These are phyloP conservation scores for Bradypodion pumilum DNA, from an alignment of 2,797 vertebrate genomes.

Conservation along the genomic window DNA sequence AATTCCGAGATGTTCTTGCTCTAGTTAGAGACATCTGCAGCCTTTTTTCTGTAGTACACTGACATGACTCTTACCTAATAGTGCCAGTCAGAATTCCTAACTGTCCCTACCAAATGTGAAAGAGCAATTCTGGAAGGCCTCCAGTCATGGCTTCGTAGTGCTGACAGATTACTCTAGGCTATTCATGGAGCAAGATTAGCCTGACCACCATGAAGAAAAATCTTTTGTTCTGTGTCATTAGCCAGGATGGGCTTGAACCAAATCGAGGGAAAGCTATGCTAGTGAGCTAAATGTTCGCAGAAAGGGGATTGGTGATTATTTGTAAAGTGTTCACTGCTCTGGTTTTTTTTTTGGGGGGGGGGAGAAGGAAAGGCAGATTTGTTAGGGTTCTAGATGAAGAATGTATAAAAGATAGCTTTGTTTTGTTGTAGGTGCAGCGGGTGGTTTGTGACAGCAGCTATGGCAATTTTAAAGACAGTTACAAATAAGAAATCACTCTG, in stretches of 20 bases:
- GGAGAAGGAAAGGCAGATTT: slow-evolving; percentile 26
- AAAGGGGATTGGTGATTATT: slow-evolving; percentile 62
- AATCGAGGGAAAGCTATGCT: slow-evolving; percentile 59
- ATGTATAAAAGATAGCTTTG: slow-evolving; percentile 30
- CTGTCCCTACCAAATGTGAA: slow-evolving; percentile 72
- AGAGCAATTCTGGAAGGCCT: slow-evolving; percentile 74
- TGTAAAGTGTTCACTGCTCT: slow-evolving; percentile 48
- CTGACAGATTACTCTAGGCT: slow-evolving; percentile 75
- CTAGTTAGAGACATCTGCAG: slow-evolving; percentile 46
- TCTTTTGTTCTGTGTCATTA: slow-evolving; percentile 73
- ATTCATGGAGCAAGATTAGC: slow-evolving; percentile 74
- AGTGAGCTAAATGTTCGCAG: slow-evolving; percentile 59
- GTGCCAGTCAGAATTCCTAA: slow-evolving; percentile 77
- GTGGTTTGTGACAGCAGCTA: slow-evolving; percentile 34
- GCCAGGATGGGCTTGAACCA: slow-evolving; percentile 65
- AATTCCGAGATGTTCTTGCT: slow-evolving; percentile 57
- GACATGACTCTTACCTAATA: slow-evolving; percentile 68
- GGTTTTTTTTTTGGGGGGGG: neutral
- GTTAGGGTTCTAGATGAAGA: slow-evolving; percentile 62
- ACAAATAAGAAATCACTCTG: slow-evolving; percentile 19
- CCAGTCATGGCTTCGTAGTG: slow-evolving; percentile 74
- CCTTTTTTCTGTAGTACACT: slow-evolving; percentile 22
- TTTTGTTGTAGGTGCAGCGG: fast-evolving
- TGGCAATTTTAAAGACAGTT: slow-evolving; percentile 52
- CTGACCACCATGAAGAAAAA: slow-evolving; percentile 69